Evolutionary conservation across 2,113 vertebrate species (phyloP), one percentile per base, ranked within the genome.

Genomic region (Pitta sordida): DNA sequence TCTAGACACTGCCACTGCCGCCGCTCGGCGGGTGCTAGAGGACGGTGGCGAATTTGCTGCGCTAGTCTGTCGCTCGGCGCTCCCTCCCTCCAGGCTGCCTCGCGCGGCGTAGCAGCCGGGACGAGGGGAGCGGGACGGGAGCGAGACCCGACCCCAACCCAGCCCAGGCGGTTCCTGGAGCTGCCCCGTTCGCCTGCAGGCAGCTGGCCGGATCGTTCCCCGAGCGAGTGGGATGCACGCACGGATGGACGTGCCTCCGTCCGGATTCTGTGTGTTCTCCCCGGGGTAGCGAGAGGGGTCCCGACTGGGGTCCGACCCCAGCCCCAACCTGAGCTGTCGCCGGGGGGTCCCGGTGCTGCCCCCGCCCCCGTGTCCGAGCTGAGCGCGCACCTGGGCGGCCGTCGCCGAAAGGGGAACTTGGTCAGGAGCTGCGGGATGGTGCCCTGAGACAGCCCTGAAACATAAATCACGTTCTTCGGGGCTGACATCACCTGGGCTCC

Each of bases 1-100:
- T 86, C 94, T 95, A 88, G 68, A 69, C 86, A 55, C 96, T 80
- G 96, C 90, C 90, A 93, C 95, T 88, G 95, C 93, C 91, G 96
- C 96, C 95, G 65, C 96, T 96, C 81, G 92, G 88, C 83, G 88
- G 86, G 94, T 91, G 67, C 88, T 67, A 69, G 75, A 78, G 68
- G 46, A 92, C 86, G 84, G 82, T 87, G 90, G 86, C 91, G 88
- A 93, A 93, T 91, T 91, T 71, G 71, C 37, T 85, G 69, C 65
- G 90, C 83, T 94, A 71, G 96, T 88, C 84, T 95, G 91, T 86
- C 91, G 87, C 68, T 82, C 63, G 85, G 78, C 46, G 78, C 55
- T 55, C 58, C 70, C 76, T 79, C 87, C 55, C 76, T 87, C 88
- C 62, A 55, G 56, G 95, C 88, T 87, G 91, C 86, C 49, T 92